These are phyloP conservation scores for Nannoperca australis DNA, from an alignment of 2,797 vertebrate genomes.

Conservation along the genomic window DNA sequence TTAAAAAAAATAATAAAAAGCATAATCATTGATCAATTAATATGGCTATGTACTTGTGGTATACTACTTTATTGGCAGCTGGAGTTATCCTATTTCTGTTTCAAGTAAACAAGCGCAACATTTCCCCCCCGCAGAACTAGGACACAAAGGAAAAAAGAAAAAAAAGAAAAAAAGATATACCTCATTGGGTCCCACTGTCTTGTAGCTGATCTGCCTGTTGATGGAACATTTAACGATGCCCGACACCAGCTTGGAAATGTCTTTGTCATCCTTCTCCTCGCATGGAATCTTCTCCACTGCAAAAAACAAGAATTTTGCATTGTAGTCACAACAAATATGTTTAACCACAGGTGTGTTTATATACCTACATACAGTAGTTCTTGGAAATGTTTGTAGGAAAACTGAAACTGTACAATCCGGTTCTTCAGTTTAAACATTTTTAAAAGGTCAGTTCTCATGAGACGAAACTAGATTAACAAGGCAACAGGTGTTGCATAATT, in stretches of 20 bases:
- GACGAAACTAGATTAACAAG: slow-evolving; percentile 1
- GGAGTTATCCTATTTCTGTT: neutral
- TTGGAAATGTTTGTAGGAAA: neutral
- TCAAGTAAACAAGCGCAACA: slow-evolving; percentile 6
- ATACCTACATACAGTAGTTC: neutral
- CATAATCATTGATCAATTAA: too few relatives aligned
- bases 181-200: slow-evolving; percentile 91
- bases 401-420: neutral
- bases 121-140: neutral
- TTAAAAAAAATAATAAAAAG: too few relatives aligned
- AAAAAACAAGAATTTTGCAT: slow-evolving; percentile 4
- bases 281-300: slow-evolving; percentile 88
- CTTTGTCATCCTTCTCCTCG: slow-evolving; percentile 90
- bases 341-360: neutral
- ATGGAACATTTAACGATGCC: slow-evolving; percentile 95
- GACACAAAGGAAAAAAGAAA: neutral
- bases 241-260: slow-evolving; percentile 94
- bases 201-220: slow-evolving; percentile 92
- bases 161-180: slow-evolving; percentile 59
- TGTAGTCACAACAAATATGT: slow-evolving; percentile 22
- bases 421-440: neutral
- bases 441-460: neutral
- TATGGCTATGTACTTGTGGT: too few relatives aligned
- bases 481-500: neutral
- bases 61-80: slow-evolving; percentile 3